Base-by-base conservation (phyloP, 2,113 vertebrate species). In the Scartelaos histophorus region DNA sequence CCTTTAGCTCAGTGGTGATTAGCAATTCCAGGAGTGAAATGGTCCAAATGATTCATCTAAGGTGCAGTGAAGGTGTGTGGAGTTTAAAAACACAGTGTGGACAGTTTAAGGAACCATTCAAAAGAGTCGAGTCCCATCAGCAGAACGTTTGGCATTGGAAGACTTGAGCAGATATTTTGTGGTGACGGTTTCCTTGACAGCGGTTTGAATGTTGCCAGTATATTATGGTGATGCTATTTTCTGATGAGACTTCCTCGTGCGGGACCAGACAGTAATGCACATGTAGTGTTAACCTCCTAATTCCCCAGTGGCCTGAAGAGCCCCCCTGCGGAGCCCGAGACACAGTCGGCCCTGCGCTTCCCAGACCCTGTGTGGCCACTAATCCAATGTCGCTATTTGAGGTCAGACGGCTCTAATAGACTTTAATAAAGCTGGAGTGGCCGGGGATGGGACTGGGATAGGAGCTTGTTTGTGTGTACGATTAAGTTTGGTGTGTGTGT, bases 341-440 rank as follows among this genome's bases (percentile, higher is more conserved):
- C 73, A 65, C 76, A 68, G 54, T 22, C 56, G 15, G 15, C 7
- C 5, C 54, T 74, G 78, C 35, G 68, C 76, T 88, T 87, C 83
- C 81, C 83, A 87, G 85, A 83, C 86, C 83, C 82, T 84, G 83
- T 87, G 86, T 82, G 88, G 85, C 76, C 66, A 77, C 68, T 85
- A 83, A 90, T 87, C 83, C 79, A 68, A 38, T 70, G 79, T 79
- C 74, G 73, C 80, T 82, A 67, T 75, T 76, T n/a, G 46, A 76
- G 83, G 83, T 85, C 87, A 85, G 83, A 74, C 73, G 79, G 1
- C 43, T 64, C 79, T 86, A 84, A 86, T 85, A 84, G 70, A 81
- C 75, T 79, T 86, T 90, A 89, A 89, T 90, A 85, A 88, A 81
- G 81, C 89, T 82, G 84, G 70, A 78, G 56, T 19, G 47, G 47